Evolutionary conservation across 2,113 vertebrate genomes (phyloP).

Genomic region (Uria lomvia): DNA sequence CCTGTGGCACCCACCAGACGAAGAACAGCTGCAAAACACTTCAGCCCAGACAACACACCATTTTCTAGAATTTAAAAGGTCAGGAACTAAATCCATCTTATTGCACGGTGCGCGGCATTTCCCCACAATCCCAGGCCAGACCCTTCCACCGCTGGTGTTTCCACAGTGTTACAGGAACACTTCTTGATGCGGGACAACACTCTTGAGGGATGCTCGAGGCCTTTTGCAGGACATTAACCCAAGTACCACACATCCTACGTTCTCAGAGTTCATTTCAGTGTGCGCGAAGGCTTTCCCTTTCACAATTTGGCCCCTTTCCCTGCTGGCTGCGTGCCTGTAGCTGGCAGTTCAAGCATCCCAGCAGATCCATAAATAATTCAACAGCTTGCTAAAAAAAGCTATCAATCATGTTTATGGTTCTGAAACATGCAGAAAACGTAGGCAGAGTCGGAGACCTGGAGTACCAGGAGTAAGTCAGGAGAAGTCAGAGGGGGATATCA

Average conservation of each 20-base stretch:
- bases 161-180: accelerated
- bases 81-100: not conserved
- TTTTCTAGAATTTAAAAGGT: constrained; percentile 3
- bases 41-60: not conserved
- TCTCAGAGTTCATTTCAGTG: not conserved
- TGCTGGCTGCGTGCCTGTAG: constrained; percentile 5
- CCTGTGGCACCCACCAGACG: not conserved
- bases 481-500: not conserved
- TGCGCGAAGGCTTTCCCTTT: not conserved
- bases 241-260: accelerated
- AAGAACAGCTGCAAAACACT: not conserved
- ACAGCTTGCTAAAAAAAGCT: not conserved
- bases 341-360: constrained; percentile 29
- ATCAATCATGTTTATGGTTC: constrained; percentile 14
- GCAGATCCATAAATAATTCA: constrained; percentile 46
- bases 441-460: not conserved
- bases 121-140: accelerated
- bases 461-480: not conserved
- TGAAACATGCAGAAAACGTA: not conserved
- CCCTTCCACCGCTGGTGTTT: not conserved
- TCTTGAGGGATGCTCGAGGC: not conserved
- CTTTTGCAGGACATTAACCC: not conserved
- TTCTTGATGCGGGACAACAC: accelerated
- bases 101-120: accelerated
- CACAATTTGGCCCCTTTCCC: constrained; percentile 6